These are phyloP conservation scores for Lepus oiostolus DNA, from an alignment of 2,797 vertebrate species.

Conservation along the genomic window DNA sequence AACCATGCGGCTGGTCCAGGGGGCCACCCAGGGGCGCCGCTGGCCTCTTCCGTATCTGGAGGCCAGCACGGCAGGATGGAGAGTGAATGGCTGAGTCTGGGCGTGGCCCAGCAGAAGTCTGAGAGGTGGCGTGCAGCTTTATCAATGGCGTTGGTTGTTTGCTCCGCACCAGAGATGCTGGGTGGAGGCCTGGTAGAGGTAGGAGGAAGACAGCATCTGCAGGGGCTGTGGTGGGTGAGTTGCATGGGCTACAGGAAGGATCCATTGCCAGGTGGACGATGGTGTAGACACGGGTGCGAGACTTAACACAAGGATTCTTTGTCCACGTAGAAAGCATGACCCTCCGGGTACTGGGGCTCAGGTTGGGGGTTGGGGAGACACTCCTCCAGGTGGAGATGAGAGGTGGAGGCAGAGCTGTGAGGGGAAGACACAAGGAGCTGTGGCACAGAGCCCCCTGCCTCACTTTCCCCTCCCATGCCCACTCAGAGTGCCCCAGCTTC, in stretches of 20 bases:
- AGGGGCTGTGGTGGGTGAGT: neutral
- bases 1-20: neutral
- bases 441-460: too few species aligned
- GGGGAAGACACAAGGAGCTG: too few species aligned
- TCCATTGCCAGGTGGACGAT: fast-evolving
- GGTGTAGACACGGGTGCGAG: too few species aligned
- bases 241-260: neutral
- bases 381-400: too few species aligned
- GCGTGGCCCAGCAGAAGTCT: neutral
- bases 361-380: neutral
- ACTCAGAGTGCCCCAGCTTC: neutral
- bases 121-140: too few species aligned
- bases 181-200: neutral
- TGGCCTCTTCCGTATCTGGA: neutral
- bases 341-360: neutral
- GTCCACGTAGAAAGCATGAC: neutral
- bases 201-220: neutral
- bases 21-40: fast-evolving
- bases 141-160: too few species aligned
- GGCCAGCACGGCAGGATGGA: fast-evolving
- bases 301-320: fast-evolving
- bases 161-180: too few species aligned
- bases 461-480: neutral
- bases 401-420: neutral
- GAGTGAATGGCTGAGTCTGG: too few species aligned